Base-by-base conservation (phyloP, 2,113 vertebrate species). In the Cisticola juncidis region DNA sequence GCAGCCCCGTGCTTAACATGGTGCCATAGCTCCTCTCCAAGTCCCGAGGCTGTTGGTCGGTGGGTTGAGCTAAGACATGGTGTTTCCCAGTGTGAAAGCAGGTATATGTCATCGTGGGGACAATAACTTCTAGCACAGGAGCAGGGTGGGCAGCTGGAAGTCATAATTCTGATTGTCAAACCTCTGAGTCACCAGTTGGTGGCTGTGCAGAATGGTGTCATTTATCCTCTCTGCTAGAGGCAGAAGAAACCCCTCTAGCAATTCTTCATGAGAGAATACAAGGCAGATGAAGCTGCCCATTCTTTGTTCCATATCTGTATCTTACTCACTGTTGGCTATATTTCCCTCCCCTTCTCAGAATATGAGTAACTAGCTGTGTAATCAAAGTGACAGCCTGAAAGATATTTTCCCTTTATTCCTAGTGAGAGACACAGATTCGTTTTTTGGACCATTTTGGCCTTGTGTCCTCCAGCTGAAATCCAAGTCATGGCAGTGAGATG, bases 61-160 rank as follows among this genome's bases (percentile, higher is more conserved):
- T 15, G 28, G 23, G 31, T 84, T 89, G 58, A 80, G 51, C 47
- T 58, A 28, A 78, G 72, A 61, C 0, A 2, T 1, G 3, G 20
- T 0, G 0, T 61, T 65, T 66, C 76, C 45, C 1, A 2, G 9
- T 25, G n/a, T 0, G 0, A 81, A 44, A 73, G 26, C 45, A 57
- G 23, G 69, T 61, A 73, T 23, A 1, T 14, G 15, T 36, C 28
- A n/a, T 25, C 36, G 40, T 48, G 54, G n/a, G 40, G 53, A 45
- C 53, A 40, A 45, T 33, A 69, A 61, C 45, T 78, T 65, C 72
- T 69, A 50, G 40, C 17, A 18, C 1, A 0, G 81, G 45, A 81
- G n/a, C 21, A 58, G 53, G 35, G 35, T 4, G 3, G 72, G 62
- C 38, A 83, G 47, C 13, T 94, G 71, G 48, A 57, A 77, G 31